Base-by-base conservation (phyloP, 2,113 vertebrate species). In the Bolborhynchus lineola region DNA sequence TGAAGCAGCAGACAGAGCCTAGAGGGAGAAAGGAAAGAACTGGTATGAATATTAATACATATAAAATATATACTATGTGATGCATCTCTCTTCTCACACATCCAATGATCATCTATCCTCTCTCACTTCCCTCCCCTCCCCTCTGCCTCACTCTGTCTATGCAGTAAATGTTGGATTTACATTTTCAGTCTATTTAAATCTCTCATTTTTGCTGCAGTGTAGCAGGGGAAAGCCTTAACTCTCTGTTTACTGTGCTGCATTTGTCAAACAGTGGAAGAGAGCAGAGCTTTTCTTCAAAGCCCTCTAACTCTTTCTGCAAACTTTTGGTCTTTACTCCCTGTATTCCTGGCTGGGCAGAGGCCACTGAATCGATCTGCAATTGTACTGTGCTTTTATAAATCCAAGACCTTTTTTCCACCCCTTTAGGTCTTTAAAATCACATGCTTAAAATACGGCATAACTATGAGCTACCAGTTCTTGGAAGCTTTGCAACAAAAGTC, bases 131-230 rank as follows among this genome's bases (percentile, higher is more conserved):
- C 81, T 94, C 95, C 90, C 88, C 62, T 91, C 68, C 0, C 2
- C 91, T 95, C 90, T 83, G 69, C 92, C 62, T 94, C 72, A 82
- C 76, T 95, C 72, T 94, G 88, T 68, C 94, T 96, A 37, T 92
- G 92, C 88, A 96, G 89, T 96, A 96, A 97, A 95, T 93, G 95
- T 95, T 96, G 96, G 86, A 96, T 97, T 97, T 97, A 95, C 92
- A 97, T 97, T 97, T 96, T 95, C 86, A 92, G 82, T 91, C 94
- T 97, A 96, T 97, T 97, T 95, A 97, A 97, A 96, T 96, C 92
- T 96, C 93, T 96, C 90, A 91, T 93, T 93, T 96, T 95, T 93
- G 88, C 94, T 95, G 93, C 94, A 95, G 79, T 80, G 93, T 88
- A 93, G 37, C 75, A 81, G 24, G 68, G 82, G 79, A 72, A 91